phyloP scores from a whole-genome alignment of 1,140 invertebrate species.

The Steinernema khuongi region DNA sequence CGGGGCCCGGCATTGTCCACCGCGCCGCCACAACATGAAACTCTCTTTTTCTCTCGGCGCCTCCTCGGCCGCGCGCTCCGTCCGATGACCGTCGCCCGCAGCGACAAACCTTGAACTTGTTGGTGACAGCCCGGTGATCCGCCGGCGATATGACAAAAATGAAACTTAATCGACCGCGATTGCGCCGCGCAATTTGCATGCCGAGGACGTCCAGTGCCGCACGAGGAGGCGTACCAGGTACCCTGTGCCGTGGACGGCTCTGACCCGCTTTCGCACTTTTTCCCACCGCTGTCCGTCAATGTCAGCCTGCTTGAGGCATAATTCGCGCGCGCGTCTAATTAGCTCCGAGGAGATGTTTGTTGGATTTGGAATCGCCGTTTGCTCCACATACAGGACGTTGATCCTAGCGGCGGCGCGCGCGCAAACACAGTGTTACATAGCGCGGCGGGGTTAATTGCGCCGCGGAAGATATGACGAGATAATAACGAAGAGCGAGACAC shows the following conservation, averaged over 20 bases:
- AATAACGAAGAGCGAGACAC: background rate
- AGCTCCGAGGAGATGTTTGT: background rate
- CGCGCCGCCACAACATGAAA: constrained; percentile 10
- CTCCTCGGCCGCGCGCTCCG: background rate
- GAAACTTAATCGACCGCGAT: constrained; percentile 16
- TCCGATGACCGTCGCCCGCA: constrained; percentile 13
- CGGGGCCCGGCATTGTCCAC: background rate
- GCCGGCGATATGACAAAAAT: constrained; percentile 10
- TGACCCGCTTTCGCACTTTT: background rate
- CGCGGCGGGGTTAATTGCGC: background rate
- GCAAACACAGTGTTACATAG: background rate
- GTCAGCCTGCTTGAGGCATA: background rate
- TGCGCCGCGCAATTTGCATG: background rate
- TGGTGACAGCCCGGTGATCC: constrained; percentile 6
- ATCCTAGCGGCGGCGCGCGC: background rate
- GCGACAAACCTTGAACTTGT: constrained; percentile 15
- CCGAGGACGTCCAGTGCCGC: background rate
- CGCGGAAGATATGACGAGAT: background rate
- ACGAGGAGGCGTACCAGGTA: background rate
- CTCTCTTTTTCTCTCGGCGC: background rate
- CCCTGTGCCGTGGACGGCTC: too few relatives aligned
- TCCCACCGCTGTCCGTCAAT: background rate
- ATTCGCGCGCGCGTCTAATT: background rate
- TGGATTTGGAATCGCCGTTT: background rate
- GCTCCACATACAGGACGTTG: background rate